Conservation (phyloP, 1,140 invertebrate genomes). For the Bombus ignitus region DNA sequence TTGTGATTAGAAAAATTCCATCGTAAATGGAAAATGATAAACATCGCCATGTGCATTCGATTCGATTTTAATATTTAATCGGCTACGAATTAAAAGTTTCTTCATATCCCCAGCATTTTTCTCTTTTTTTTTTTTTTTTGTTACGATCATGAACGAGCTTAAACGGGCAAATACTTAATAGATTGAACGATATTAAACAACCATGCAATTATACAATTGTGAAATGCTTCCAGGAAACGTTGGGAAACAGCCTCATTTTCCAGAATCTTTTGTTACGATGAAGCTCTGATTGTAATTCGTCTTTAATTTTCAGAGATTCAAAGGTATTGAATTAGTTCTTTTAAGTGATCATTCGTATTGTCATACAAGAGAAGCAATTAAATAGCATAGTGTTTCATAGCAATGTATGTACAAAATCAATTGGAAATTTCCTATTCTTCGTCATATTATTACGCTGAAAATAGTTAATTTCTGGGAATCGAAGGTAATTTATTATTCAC, state of each 20-base stretch:
- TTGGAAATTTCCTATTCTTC: too few relatives aligned
- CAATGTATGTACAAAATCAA: too few relatives aligned
- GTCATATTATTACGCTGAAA: too few relatives aligned
- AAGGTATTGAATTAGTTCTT: not conserved
- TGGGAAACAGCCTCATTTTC: constrained; percentile 7
- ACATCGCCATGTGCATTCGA: too few relatives aligned
- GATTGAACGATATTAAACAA: not conserved
- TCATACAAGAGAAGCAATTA: too few relatives aligned
- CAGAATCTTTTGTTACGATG: not conserved
- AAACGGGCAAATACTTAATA: not conserved
- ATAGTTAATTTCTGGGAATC: too few relatives aligned
- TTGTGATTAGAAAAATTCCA: not conserved
- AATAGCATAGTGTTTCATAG: too few relatives aligned
- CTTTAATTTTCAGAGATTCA: not conserved
- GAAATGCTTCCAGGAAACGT: constrained; percentile 20
- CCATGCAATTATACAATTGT: constrained; percentile 3
- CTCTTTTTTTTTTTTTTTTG: too few relatives aligned
- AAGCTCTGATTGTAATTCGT: not conserved
- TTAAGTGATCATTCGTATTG: too few relatives aligned
- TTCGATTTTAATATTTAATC: not conserved
- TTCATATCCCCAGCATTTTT: not conserved
- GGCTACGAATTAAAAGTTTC: not conserved
- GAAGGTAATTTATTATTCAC: too few relatives aligned
- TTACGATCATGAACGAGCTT: not conserved
- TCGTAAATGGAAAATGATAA: not conserved